Conservation (phyloP, 2,797 vertebrate species). For the Poeciliopsis presidionis region DNA sequence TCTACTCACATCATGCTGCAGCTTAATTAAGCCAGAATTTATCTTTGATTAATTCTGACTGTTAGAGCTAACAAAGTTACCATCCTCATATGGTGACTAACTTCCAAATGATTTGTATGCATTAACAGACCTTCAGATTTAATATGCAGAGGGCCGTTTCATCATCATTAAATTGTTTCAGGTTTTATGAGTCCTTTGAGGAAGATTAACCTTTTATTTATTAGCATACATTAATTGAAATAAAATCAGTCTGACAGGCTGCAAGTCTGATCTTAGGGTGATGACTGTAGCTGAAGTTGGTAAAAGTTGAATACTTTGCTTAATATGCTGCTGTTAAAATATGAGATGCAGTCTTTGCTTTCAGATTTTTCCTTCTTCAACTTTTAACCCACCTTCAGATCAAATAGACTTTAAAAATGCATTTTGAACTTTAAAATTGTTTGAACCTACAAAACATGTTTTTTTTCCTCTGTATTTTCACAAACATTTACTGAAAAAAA, state of each 20-base stretch:
- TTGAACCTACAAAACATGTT: background rate
- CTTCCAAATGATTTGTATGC: conserved; percentile 30
- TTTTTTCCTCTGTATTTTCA: background rate
- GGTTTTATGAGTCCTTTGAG: conserved; percentile 9
- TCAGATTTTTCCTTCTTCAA: conserved; percentile 16
- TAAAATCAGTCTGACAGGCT: background rate
- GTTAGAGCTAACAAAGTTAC: conserved; percentile 15
- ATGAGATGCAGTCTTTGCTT: conserved; percentile 1
- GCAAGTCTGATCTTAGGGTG: background rate
- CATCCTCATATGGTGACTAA: conserved; percentile 3
- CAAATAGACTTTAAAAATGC: background rate
- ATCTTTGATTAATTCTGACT: conserved; percentile 36
- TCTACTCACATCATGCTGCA: conserved; percentile 1
- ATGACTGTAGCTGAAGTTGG: background rate
- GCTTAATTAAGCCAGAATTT: conserved; percentile 34
- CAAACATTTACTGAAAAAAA: background rate
- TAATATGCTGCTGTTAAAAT: conserved; percentile 9
- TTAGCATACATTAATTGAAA: conserved; percentile 26
- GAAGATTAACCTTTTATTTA: conserved; percentile 34
- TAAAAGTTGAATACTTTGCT: conserved; percentile 13
- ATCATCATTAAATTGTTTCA: conserved; percentile 41
- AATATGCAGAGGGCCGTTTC: conserved; percentile 19
- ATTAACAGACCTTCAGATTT: conserved; percentile 28
- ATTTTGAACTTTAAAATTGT: background rate
- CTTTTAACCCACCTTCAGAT: conserved; percentile 2